Evolutionary conservation across 2,888 invertebrate genomes (phyloP), one percentile per base, ranked within the genome.

Genomic region (Amblyjoppa proteus): DNA sequence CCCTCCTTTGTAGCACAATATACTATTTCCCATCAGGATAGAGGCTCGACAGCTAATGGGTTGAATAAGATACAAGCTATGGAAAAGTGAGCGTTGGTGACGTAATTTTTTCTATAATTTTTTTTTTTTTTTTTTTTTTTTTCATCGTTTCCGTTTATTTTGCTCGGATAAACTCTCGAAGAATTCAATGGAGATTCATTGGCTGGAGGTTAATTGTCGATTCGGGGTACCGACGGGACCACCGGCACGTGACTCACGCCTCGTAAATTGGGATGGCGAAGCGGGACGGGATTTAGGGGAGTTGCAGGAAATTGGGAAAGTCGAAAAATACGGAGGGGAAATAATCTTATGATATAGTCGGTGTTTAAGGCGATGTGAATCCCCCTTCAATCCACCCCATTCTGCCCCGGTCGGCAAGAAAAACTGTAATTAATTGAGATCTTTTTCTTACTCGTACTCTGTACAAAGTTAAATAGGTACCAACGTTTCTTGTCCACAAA

Each of bases 211-310:
- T 53, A 71, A 38, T 71, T 71, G n/a, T 38, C 71, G 61, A 34
- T 31, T 61, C 56, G 56, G 25, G 16, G 34, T 11, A 61, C 6
- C 71, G 34, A 34, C 56, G 38, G 71, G 7, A 25, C 3, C 34
- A 34, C 31, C 3, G 6, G 73, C 38, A 1, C 25, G 41, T 9
- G 9, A 41, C 75, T 83, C 70, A 80, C 79, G 75, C 75, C 75
- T 83, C 70, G 75, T 79, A 80, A 79, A 75, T 56, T 20, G 45
- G 34, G 70, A 45, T 64, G 64, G 70, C 61, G 83, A 56, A 79
- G 70, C 64, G 79, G 71, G 69, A 79, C 79, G 69, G n/a, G 41
- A 73, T 45, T 4, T 38, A 79, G 25, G 68, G 7, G 34, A 71
- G 25, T 56, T 56, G 56, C 25, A 56, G 45, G 34, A 71, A 38